phyloP scores from a whole-genome alignment of 2,113 vertebrate genomes.

The Cinclus cinclus region DNA sequence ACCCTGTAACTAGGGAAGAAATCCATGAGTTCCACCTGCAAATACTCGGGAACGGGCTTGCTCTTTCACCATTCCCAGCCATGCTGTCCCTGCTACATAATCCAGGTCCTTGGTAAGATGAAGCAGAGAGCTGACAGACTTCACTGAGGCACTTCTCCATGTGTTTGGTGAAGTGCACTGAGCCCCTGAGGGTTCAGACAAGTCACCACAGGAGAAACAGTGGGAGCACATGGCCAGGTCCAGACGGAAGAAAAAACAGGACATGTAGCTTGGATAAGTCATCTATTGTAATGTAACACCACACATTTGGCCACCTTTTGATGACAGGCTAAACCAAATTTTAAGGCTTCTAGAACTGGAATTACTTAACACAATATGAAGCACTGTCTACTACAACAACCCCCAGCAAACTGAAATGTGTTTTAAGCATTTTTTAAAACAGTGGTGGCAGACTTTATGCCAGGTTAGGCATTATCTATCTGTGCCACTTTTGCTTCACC shows the following conservation, averaged over 20 bases:
- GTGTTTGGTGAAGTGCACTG: not conserved
- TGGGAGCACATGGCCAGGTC: not conserved
- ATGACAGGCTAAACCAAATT: not conserved
- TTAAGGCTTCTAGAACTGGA: not conserved
- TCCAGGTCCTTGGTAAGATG: not conserved
- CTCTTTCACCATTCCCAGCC: not conserved
- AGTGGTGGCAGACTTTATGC: not conserved
- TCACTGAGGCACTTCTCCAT: not conserved
- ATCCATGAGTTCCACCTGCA: not conserved
- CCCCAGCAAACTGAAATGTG: not conserved
- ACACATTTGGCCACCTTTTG: not conserved
- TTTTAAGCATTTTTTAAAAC: not conserved
- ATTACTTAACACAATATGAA: not conserved
- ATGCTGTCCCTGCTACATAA: not conserved
- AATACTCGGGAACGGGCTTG: not conserved
- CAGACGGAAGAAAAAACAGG: not conserved
- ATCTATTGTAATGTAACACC: not conserved
- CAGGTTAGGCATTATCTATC: not conserved
- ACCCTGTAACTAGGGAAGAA: not conserved
- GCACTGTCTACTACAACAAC: not conserved
- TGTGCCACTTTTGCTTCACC: not conserved
- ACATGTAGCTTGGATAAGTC: not conserved
- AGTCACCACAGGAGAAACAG: not conserved
- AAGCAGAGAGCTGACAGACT: not conserved
- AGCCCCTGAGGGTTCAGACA: not conserved